A percentile compares a stretch with the other conserved stretches of the same genome.
phyloP scores from a whole-genome alignment of 2,888 invertebrate genomes.

The Caenorhabditis zanzibari region DNA sequence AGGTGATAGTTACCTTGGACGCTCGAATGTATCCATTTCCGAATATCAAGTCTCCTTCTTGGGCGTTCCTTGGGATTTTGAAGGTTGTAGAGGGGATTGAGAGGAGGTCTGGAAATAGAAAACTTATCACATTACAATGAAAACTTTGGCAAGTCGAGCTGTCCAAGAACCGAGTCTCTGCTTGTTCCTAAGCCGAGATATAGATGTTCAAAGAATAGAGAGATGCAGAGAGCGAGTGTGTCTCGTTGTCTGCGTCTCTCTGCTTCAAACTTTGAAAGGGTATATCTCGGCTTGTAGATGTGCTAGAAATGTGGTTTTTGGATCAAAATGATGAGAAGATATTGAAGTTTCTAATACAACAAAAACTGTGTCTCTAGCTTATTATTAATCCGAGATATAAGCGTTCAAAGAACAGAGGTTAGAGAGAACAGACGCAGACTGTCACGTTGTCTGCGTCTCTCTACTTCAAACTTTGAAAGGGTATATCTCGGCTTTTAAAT shows the following conservation, averaged over 20 bases:
- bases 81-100: conserved; percentile 46
- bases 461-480: too few relatives aligned
- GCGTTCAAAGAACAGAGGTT: too few relatives aligned
- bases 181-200: neutral
- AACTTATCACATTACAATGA: neutral
- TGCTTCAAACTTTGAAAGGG: too few relatives aligned
- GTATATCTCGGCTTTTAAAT: too few relatives aligned
- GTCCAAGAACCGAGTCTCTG: neutral
- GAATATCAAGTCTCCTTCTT: conserved; percentile 58
- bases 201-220: neutral
- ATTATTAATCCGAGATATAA: too few relatives aligned
- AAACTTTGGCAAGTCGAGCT: neutral
- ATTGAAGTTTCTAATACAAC: too few relatives aligned
- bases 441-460: too few relatives aligned
- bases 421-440: too few relatives aligned
- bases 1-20: conserved; percentile 37
- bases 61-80: conserved; percentile 45
- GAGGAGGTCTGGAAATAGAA: conserved; percentile 49
- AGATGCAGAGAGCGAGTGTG: neutral
- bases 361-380: too few relatives aligned
- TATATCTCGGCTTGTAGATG: too few relatives aligned
- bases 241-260: conserved; percentile 10
- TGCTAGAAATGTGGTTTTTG: too few relatives aligned
- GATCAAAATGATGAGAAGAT: too few relatives aligned
- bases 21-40: conserved; percentile 46